Evolutionary conservation across 2,113 vertebrate species (phyloP).

Genomic region (Phasianus colchicus): DNA sequence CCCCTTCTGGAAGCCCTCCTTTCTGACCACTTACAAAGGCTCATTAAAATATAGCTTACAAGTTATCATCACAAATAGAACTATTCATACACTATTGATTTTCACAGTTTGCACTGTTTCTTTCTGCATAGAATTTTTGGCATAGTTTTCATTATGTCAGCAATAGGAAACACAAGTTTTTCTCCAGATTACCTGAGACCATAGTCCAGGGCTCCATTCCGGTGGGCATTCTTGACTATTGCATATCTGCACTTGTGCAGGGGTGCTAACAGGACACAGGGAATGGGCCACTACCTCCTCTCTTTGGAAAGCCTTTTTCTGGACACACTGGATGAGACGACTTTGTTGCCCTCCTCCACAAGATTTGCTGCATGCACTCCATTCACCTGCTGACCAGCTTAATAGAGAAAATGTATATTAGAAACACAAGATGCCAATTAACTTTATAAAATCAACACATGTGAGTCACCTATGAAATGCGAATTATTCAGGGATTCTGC

Average conservation of each 20-base stretch:
- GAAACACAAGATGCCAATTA: not conserved
- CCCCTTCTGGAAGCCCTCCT: not conserved
- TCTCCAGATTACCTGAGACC: constrained; percentile 88
- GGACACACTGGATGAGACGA: constrained; percentile 86
- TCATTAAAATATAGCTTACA: not conserved
- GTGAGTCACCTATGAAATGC: not conserved
- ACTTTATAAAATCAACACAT: not conserved
- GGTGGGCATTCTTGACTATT: constrained; percentile 88
- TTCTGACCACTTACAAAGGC: not conserved
- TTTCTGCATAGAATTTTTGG: not conserved
- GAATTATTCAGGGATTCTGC: not conserved
- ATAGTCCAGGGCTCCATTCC: constrained; percentile 86
- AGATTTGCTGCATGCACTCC: constrained; percentile 87
- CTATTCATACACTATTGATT: not conserved
- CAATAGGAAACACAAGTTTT: not conserved
- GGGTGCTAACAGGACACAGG: constrained; percentile 89
- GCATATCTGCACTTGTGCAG: constrained; percentile 86
- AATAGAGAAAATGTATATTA: not conserved
- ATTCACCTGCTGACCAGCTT: constrained; percentile 90
- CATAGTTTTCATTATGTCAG: not conserved
- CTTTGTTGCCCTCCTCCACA: constrained; percentile 92
- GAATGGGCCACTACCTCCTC: constrained; percentile 86
- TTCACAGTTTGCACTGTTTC: not conserved
- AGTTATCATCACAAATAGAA: not conserved
- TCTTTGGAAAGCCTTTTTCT: constrained; percentile 87